A percentile compares a stretch with the other conserved stretches of the same genome.
phyloP scores from a whole-genome alignment of 2,797 vertebrate genomes.

The Podarcis siculus region DNA sequence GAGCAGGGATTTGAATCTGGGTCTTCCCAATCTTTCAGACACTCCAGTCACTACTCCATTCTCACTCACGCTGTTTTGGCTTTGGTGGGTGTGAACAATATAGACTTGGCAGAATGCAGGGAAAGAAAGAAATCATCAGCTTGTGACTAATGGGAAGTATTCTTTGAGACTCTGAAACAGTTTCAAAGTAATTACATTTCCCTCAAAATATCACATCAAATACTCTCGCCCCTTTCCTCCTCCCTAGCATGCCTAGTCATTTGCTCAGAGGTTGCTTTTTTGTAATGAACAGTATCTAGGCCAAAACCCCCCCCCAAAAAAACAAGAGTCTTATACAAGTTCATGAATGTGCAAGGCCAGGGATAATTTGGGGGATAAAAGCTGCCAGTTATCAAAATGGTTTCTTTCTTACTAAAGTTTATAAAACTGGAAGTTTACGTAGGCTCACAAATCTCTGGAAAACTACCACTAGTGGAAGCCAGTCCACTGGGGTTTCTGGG shows the following conservation, averaged over 20 bases:
- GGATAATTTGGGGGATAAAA: neutral
- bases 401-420: neutral
- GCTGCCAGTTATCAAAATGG: constrained; percentile 15
- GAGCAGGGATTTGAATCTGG: no score
- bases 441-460: neutral
- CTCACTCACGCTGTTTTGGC: no score
- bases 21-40: no score
- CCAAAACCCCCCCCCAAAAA: no score
- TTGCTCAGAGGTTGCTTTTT: constrained; percentile 1
- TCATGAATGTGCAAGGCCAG: neutral
- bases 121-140: constrained; percentile 7
- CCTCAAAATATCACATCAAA: constrained; percentile 57
- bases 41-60: neutral
- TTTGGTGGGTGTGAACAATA: constrained; percentile 25
- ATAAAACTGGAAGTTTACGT: neutral
- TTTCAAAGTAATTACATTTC: constrained; percentile 51
- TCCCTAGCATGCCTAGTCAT: constrained; percentile 26
- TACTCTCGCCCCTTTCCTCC: neutral
- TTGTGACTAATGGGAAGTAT: constrained; percentile 64
- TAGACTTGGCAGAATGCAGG: neutral
- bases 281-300: neutral
- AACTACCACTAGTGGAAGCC: no score
- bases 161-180: constrained; percentile 51
- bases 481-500: no score
- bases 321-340: neutral